phyloP scores from a whole-genome alignment of 2,113 vertebrate species.

The Perognathus longimembris region DNA sequence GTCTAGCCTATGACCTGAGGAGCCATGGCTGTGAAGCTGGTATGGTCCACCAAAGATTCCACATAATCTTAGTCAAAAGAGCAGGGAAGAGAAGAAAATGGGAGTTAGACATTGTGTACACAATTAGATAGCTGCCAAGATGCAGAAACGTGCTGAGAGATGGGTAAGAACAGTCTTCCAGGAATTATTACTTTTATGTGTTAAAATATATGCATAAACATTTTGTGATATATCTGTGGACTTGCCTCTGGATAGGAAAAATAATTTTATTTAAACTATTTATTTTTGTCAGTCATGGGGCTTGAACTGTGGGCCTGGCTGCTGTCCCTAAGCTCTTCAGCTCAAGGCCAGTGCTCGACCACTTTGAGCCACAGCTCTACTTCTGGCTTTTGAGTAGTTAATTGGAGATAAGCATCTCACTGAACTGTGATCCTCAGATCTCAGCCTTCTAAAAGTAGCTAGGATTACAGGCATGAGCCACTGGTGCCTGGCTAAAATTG shows the following conservation, averaged over 20 bases:
- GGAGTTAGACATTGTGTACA: background rate
- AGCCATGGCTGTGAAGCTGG: background rate
- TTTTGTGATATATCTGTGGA: background rate
- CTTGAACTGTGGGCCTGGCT: too few relatives aligned
- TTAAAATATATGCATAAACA: background rate
- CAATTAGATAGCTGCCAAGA: background rate
- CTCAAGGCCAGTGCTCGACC: too few relatives aligned
- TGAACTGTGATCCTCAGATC: too few relatives aligned
- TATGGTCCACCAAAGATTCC: background rate
- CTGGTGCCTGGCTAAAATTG: too few relatives aligned
- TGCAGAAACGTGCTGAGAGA: background rate
- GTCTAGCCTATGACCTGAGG: background rate
- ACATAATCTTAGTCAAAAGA: background rate
- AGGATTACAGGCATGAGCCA: too few relatives aligned
- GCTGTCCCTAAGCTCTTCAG: too few relatives aligned
- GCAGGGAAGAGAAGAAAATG: background rate
- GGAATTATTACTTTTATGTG: slow-evolving; percentile 17
- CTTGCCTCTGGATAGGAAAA: background rate
- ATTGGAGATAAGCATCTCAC: too few relatives aligned
- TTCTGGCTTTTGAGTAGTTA: too few relatives aligned
- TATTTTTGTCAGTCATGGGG: too few relatives aligned
- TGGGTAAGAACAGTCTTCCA: background rate
- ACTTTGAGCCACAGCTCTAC: too few relatives aligned
- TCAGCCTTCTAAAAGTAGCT: too few relatives aligned
- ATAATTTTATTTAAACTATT: too few relatives aligned